Conservation (phyloP, 2,113 vertebrate species). For the Rhadina sibilatrix region DNA sequence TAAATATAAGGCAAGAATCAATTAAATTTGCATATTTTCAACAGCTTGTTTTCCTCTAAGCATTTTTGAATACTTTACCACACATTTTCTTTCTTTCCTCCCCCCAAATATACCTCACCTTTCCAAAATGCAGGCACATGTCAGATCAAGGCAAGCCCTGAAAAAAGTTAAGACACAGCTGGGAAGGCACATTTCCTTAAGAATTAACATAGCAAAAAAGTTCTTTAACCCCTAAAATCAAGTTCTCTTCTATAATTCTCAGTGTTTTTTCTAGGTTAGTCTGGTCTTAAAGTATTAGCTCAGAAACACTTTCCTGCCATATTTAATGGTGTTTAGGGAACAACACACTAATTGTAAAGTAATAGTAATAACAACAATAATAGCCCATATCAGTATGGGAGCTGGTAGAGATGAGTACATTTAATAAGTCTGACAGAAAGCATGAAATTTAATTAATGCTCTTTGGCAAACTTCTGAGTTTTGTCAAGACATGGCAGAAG, state of each 20-base stretch:
- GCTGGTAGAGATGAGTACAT: constrained; percentile 24
- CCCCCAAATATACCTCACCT: not conserved
- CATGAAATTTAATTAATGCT: constrained; percentile 51
- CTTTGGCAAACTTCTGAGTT: constrained; percentile 36
- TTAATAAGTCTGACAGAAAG: constrained; percentile 51
- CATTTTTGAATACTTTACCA: not conserved
- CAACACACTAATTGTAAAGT: constrained; percentile 18
- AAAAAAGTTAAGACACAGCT: not conserved
- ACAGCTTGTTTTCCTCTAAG: not conserved
- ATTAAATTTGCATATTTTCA: not conserved
- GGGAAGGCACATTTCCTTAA: not conserved
- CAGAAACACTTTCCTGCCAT: not conserved
- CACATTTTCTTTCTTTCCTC: not conserved
- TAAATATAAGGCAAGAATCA: not conserved
- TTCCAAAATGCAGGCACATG: not conserved
- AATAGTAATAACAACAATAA: not conserved
- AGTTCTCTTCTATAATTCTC: not conserved
- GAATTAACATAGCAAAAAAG: not conserved
- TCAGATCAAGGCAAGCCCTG: not conserved
- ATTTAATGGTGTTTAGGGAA: not conserved
- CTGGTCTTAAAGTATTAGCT: not conserved
- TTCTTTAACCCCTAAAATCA: not conserved
- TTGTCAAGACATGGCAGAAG: not conserved
- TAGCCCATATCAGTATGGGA: not conserved
- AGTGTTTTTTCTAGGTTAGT: not conserved